These are phyloP conservation scores for Eupithecia subfuscata DNA, from an alignment of 2,888 invertebrate genomes.

Conservation along the genomic window DNA sequence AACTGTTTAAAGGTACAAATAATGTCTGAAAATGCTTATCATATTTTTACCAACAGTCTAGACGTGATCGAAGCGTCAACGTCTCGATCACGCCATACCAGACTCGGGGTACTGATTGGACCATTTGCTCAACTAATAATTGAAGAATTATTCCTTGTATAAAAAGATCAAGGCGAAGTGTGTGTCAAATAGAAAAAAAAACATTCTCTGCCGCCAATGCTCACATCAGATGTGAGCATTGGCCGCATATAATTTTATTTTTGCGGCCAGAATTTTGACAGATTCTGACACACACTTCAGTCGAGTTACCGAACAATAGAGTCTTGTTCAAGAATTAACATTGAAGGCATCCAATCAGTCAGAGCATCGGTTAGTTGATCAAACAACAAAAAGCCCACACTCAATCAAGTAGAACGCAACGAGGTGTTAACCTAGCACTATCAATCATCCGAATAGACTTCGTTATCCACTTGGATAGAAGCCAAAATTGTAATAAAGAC, in stretches of 20 bases:
- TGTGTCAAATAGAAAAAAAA: no score
- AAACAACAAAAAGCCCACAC: constrained; percentile 81
- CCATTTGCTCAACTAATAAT: neutral
- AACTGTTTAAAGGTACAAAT: no score
- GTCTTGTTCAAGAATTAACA: constrained; percentile 77
- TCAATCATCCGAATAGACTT: constrained; percentile 73
- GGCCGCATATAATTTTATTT: no score
- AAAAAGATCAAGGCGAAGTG: no score
- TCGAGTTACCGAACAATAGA: constrained; percentile 62
- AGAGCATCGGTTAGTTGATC: constrained; percentile 77
- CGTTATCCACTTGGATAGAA: constrained; percentile 72
- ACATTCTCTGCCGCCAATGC: neutral
- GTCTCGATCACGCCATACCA: no score
- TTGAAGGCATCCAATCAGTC: constrained; percentile 76
- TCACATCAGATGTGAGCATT: no score
- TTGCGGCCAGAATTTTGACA: no score
- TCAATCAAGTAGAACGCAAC: constrained; percentile 78
- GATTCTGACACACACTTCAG: neutral
- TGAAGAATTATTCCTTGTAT: neutral
- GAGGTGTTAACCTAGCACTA: constrained; percentile 79
- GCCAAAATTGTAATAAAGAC: constrained; percentile 80
- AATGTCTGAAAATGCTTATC: no score
- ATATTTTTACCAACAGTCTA: no score
- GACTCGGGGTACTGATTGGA: neutral
- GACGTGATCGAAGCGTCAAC: no score